Percentiles rank a stretch among this genome's conserved stretches.
Evolutionary conservation across 2,797 vertebrate genomes (phyloP).

Genomic region (Crypturellus tataupa): DNA sequence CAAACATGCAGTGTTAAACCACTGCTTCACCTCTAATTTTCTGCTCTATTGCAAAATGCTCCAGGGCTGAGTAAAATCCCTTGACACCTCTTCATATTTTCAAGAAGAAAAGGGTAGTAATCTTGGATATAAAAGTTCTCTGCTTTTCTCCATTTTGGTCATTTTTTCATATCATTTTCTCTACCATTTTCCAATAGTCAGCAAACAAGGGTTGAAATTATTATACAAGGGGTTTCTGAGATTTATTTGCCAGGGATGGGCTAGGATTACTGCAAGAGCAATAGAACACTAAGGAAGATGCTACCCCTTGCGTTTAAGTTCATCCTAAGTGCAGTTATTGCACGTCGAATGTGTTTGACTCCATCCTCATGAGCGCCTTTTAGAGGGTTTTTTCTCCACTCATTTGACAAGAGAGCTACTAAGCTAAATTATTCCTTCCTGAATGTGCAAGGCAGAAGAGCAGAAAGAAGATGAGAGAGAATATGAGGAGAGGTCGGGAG

Average conservation of each 20-base stretch:
- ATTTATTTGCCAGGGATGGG: background rate
- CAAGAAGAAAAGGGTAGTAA: background rate
- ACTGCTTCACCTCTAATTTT: background rate
- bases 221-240: background rate
- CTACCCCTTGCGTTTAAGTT: constrained; percentile 43
- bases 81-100: background rate
- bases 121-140: background rate
- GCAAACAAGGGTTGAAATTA: background rate
- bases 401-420: constrained; percentile 2
- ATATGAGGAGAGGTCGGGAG: background rate
- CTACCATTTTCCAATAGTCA: background rate
- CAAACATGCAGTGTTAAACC: background rate
- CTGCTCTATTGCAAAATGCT: background rate
- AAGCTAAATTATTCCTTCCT: constrained; percentile 54
- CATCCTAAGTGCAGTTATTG: constrained; percentile 50
- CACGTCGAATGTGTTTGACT: background rate
- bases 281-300: constrained; percentile 28
- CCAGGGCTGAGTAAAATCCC: background rate
- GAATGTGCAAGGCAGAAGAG: constrained; percentile 17
- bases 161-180: background rate
- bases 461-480: constrained; percentile 1
- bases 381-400: constrained; percentile 28
- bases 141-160: background rate
- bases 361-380: background rate
- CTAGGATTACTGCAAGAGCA: background rate